Evolutionary conservation across 2,888 invertebrate species (phyloP).

Genomic region (Tillus elongatus): DNA sequence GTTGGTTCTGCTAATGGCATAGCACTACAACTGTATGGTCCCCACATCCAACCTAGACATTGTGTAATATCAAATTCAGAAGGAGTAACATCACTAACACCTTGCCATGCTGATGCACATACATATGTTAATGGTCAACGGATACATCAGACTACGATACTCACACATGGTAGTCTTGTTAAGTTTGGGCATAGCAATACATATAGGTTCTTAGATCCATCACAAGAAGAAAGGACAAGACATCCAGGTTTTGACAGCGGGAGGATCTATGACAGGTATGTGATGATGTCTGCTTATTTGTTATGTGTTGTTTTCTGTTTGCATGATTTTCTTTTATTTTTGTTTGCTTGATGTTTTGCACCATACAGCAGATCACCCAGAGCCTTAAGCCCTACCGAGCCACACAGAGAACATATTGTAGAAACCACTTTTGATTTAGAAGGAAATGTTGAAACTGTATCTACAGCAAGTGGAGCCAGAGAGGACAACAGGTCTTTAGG

Average conservation of each 20-base stretch:
- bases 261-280: slow-evolving; percentile 74
- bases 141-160: slow-evolving; percentile 83
- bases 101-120: slow-evolving; percentile 85
- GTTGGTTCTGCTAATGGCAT: slow-evolving; percentile 71
- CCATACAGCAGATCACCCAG: slow-evolving; percentile 38
- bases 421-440: slow-evolving; percentile 85
- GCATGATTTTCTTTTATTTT: slow-evolving; percentile 18
- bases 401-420: slow-evolving; percentile 59
- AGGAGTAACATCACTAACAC: slow-evolving; percentile 88
- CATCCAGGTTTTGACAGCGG: slow-evolving; percentile 57
- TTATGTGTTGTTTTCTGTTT: slow-evolving; percentile 4
- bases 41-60: slow-evolving; percentile 88
- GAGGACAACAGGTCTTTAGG: slow-evolving; percentile 52
- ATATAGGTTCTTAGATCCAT: slow-evolving; percentile 76
- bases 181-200: slow-evolving; percentile 82
- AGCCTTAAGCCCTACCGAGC: slow-evolving; percentile 40
- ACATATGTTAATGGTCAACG: slow-evolving; percentile 91
- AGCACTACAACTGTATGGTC: slow-evolving; percentile 72
- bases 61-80: slow-evolving; percentile 88
- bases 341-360: slow-evolving; percentile 21
- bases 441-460: slow-evolving; percentile 85
- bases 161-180: slow-evolving; percentile 76
- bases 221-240: slow-evolving; percentile 69
- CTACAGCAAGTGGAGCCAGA: slow-evolving; percentile 72
- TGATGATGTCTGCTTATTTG: no score